Percentiles rank a stretch among this genome's conserved stretches.
Conservation (phyloP, 92 coral and sea anemone genomes). For the Pocillopora grandis region DNA sequence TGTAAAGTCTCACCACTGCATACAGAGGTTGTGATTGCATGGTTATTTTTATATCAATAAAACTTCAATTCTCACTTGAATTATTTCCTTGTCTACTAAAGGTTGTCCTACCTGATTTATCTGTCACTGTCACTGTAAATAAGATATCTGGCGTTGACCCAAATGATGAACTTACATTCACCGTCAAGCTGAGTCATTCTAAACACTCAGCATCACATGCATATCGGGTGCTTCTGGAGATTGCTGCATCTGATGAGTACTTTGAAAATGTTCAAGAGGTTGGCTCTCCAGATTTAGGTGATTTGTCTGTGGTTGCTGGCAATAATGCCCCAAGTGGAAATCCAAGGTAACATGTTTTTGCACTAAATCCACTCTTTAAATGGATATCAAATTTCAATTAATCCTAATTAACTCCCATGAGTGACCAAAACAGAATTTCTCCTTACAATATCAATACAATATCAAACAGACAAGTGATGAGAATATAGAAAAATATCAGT, state of each 20-base stretch:
- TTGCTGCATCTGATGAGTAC: slow-evolving; percentile 72
- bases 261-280: slow-evolving; percentile 39
- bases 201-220: slow-evolving; percentile 68
- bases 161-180: slow-evolving; percentile 55
- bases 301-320: slow-evolving; percentile 51
- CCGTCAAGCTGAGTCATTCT: slow-evolving; percentile 60
- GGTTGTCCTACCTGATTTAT: slow-evolving; percentile 80
- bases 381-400: too few species aligned
- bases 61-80: background rate
- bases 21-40: too few species aligned
- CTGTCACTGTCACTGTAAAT: slow-evolving; percentile 40
- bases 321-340: slow-evolving; percentile 70
- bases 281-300: slow-evolving; percentile 26
- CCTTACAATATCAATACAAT: too few species aligned
- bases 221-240: slow-evolving; percentile 73
- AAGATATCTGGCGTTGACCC: slow-evolving; percentile 59
- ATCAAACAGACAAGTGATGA: too few species aligned
- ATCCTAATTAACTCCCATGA: too few species aligned
- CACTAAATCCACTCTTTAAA: too few species aligned
- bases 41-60: too few species aligned
- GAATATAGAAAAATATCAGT: too few species aligned
- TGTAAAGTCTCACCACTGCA: too few species aligned
- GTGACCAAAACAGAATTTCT: too few species aligned
- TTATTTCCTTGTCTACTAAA: slow-evolving; percentile 19
- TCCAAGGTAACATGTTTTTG: slow-evolving; percentile 50